Evolutionary conservation across 2,113 vertebrate genomes (phyloP), one percentile per base, ranked within the genome.

Genomic region (Cheilinus undulatus): DNA sequence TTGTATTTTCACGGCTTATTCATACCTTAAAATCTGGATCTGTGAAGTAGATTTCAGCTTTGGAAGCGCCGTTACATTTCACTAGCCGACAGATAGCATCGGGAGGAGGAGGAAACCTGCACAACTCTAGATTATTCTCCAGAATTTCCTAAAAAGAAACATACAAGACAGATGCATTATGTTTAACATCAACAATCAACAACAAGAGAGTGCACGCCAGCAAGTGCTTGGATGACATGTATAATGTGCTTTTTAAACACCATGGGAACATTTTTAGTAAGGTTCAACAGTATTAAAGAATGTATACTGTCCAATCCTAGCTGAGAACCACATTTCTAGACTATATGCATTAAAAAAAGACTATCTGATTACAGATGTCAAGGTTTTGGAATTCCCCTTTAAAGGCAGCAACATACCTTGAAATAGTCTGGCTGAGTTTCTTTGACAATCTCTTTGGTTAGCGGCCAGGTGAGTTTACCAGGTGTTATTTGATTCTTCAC

Each of bases 1-100:
- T 19, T n/a, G 17, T 17, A 32, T 28, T 0, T 50, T 36, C 0
- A 43, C 0, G 4, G 43, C 10, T 20, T 23, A 15, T 17, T 5
- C 5, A 85, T 93, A 99, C 98, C 95, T 98, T 99, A 63, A 98
- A 99, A 82, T 97, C 96, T 3, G 97, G 97, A 48, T 99, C 98
- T 3, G 94, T 96, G 71, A 98, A 93, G 88, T 94, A 99, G 57
- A 99, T 97, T 69, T 97, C 93, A 38, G 92, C 68, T 90, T 98
- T 98, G 32, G 91, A 86, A 69, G 91, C 78, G 6, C 90, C 86
- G 19, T 71, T 81, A 69, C 95, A 96, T 17, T 94, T 93, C 27
- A 92, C 92, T 4, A 94, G 94, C 0, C 93, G 93, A 86, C 98
- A 99, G 20, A 96, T 3, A 2, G 95, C 97, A 77, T 98, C 95